These are phyloP conservation scores for Heliconius congener DNA, from an alignment of 1,140 invertebrate genomes.

Conservation along the genomic window DNA sequence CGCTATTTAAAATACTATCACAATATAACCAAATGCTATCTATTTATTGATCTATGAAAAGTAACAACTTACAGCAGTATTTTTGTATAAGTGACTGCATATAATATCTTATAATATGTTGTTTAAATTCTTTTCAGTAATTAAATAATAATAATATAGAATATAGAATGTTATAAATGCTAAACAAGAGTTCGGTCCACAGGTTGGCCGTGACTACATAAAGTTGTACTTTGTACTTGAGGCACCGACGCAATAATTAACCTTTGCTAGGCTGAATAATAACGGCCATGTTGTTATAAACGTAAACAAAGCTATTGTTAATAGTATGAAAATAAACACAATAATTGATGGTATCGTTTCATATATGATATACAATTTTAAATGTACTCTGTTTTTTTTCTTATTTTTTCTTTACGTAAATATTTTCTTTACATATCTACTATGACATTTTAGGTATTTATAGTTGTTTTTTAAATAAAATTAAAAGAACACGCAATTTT, in stretches of 20 bases:
- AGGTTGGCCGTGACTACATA: conserved; percentile 1
- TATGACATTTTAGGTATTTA: too few species aligned
- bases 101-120: too few species aligned
- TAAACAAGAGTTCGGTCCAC: background rate
- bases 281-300: background rate
- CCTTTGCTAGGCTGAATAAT: conserved; percentile 8
- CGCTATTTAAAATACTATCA: background rate
- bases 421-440: too few species aligned
- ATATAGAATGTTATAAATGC: background rate
- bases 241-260: conserved; percentile 13
- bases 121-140: background rate
- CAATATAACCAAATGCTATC: background rate
- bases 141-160: background rate
- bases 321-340: background rate
- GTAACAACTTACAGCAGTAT: background rate
- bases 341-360: background rate
- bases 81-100: too few species aligned
- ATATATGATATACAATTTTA: background rate
- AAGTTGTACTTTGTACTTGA: conserved; percentile 12
- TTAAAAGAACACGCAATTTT: too few species aligned
- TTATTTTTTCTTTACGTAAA: too few species aligned
- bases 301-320: background rate
- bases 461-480: too few species aligned
- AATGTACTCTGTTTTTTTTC: too few species aligned
- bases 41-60: background rate